Evolutionary conservation across 2,113 vertebrate genomes (phyloP).

Genomic region (Hydropotes inermis): DNA sequence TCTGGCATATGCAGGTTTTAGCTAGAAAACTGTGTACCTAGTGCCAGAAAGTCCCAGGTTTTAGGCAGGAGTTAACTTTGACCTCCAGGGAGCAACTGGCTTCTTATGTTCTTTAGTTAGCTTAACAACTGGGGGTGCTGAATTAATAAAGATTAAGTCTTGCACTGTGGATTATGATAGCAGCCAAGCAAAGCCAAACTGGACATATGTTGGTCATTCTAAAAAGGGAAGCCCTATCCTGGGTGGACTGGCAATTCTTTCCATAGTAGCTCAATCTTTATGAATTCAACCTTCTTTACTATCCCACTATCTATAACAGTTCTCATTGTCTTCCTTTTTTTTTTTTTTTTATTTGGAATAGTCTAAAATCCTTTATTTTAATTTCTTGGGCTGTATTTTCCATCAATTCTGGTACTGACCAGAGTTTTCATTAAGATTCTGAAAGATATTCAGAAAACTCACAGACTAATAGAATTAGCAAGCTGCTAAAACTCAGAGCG

Average conservation of each 20-base stretch:
- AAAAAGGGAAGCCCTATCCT: neutral
- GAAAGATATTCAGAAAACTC: constrained; percentile 21
- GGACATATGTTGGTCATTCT: neutral
- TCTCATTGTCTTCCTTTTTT: neutral
- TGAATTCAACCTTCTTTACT: neutral
- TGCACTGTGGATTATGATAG: neutral
- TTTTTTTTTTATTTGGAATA: neutral
- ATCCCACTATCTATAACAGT: neutral
- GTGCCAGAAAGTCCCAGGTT: constrained; percentile 30
- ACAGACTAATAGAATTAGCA: neutral
- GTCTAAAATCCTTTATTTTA: neutral
- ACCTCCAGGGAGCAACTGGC: constrained; percentile 42
- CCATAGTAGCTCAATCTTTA: neutral
- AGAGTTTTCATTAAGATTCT: neutral
- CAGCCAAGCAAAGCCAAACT: neutral
- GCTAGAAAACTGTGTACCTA: neutral
- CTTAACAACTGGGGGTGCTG: constrained; percentile 9
- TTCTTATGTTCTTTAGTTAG: neutral
- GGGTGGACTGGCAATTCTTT: neutral
- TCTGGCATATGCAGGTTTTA: neutral
- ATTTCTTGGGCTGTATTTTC: neutral
- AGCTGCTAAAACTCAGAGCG: constrained; percentile 17
- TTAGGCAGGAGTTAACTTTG: constrained; percentile 39
- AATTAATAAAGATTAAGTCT: accelerated
- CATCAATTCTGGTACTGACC: neutral